Percentiles rank a stretch among this genome's conserved stretches.
Evolutionary conservation across 2,113 vertebrate species (phyloP).

Genomic region (Neoarius graeffei): DNA sequence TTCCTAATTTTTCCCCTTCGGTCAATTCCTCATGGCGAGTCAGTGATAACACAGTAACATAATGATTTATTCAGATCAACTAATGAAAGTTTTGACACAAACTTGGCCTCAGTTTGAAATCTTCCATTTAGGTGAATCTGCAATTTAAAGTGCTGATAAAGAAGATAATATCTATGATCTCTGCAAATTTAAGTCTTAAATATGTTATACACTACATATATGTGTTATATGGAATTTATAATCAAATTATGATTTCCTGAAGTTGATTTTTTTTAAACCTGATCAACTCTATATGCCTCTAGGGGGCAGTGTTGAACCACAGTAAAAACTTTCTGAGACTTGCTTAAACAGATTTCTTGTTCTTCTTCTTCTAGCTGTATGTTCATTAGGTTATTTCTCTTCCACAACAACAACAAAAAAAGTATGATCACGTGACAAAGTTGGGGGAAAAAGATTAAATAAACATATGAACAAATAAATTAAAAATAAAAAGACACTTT

Average conservation of each 20-base stretch:
- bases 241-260: neutral
- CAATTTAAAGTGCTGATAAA: neutral
- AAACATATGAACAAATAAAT: neutral
- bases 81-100: neutral
- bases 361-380: neutral
- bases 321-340: neutral
- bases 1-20: neutral
- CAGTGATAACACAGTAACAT: neutral
- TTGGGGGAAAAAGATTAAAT: neutral
- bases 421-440: neutral
- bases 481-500: neutral
- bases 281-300: neutral
- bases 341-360: neutral
- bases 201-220: neutral
- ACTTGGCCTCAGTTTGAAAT: neutral
- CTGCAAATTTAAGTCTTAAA: neutral
- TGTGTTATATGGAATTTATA: neutral
- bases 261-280: neutral
- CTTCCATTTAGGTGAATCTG: neutral
- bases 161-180: neutral
- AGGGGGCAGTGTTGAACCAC: slow-evolving; percentile 21
- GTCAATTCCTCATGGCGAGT: neutral
- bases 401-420: neutral
- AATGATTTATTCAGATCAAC: neutral
- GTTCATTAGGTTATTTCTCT: neutral